Evolutionary conservation across 2,888 invertebrate genomes (phyloP), one percentile per base, ranked within the genome.

Genomic region (Leptopilina syphax): DNA sequence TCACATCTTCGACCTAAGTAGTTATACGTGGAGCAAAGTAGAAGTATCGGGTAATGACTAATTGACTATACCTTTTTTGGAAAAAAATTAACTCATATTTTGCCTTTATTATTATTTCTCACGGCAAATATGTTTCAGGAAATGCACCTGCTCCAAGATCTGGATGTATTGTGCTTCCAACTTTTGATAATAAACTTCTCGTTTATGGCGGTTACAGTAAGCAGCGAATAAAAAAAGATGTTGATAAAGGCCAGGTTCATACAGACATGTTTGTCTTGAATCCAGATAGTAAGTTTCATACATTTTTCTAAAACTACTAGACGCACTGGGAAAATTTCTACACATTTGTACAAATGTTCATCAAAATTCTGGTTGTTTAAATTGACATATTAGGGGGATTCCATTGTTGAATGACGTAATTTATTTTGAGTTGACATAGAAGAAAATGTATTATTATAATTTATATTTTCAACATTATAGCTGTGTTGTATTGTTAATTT

Each of bases 181-280:
- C 92, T 10, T 90, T 93, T 9, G 95, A 96, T 87, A 95, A 95
- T 0, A 94, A 94, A 88, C 92, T 97, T 73, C 87, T 96, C 1
- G 91, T 97, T 76, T 96, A 95, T 93, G 96, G 96, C 4, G 97
- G 97, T 3, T 97, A 96, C 90, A 95, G 95, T 83, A 96, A 96
- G 89, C 94, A 95, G 81, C 94, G 93, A 86, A 88, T 96, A 63
- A 96, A 96, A 86, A 96, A 95, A 87, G 96, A 96, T 90, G 93
- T 95, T 7, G 96, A 96, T 87, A 94, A 95, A 81, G 96, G 97
- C 54, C 93, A 93, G 65, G 94, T 95, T 1, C 95, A 95, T 88
- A 93, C 94, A 0, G 96, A 97, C 88, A 95, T 96, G 94, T 96
- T 94, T 88, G 87, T 94, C 3, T 91, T 96, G 9, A 91, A 92